Evolutionary conservation across 2,797 vertebrate genomes (phyloP), one percentile per base, ranked within the genome.

Genomic region (Rhinella marina): DNA sequence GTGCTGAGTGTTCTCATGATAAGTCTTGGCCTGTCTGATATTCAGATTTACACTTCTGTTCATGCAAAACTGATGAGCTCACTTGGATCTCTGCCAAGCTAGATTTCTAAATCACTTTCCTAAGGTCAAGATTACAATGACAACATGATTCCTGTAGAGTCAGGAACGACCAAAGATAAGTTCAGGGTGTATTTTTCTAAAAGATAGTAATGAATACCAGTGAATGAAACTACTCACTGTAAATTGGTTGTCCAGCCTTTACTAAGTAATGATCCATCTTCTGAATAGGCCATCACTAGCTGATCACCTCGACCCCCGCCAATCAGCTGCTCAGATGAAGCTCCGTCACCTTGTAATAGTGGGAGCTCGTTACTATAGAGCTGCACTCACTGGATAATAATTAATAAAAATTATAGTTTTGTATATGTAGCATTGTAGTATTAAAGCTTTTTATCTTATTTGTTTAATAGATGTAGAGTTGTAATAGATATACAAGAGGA

Each of bases 21-120:
- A 84, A 29, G 82, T n/a, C n/a, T 14, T 23, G 81, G n/a, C 64
- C 64, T 82, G 29, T 64, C 48, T 48, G 17, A 59, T 61, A 78
- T 56, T 57, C 25, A 57, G 25, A 29, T 70, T 70, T 70, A 59
- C 16, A 57, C 77, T 41, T 72, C 68, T 41, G 68, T 0, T 7
- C 56, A 48, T 75, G 70, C 13, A 0, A 75, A 61, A 61, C 12
- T 17, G 25, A 84, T 75, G 82, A 84, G 68, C 11, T 84, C 68
- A 84, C 41, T 8, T 75, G 82, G 54, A 61, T 41, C 21, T 13
- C 14, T 57, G 54, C 82, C 82, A 75, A 75, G n/a, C 23, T 41
- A 25, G 14, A 56, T 17, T n/a, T 23, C 50, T 50, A 84, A 73
- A 41, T 25, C 32, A 52, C 48, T 25, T 54, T 68, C 62, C n/a